Evolutionary conservation across 2,113 vertebrate species (phyloP), one percentile per base, ranked within the genome.

Genomic region (Enhydra lutris): DNA sequence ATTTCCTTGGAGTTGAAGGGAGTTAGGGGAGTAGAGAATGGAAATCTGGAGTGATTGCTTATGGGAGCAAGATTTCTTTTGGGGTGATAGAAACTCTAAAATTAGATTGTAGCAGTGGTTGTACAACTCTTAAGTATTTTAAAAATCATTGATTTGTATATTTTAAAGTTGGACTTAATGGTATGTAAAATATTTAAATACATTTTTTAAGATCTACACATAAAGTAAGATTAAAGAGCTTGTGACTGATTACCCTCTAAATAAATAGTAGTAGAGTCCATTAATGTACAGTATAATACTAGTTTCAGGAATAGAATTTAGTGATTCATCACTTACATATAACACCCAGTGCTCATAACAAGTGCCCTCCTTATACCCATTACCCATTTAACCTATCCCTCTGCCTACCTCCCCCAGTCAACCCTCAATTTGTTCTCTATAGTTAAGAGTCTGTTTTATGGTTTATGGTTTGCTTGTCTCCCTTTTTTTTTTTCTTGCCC

Each of bases 51-150:
- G 6, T 69, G 50, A 73, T 47, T 74, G 20, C 45, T 89, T 26
- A 80, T 73, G 84, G 36, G 36, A 89, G 57, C 31, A 69, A 50
- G 11, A 18, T 57, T 84, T 83, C 31, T 96, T 90, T 42, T 24
- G n/a, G 13, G 9, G 4, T 94, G n/a, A 91, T n/a, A 88, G 10
- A 95, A 89, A 76, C 88, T 61, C 50, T 92, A 82, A 89, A 83
- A 74, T 97, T 93, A 96, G 76, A 87, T 93, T 83, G 47, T 91
- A 57, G 42, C 34, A 59, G 12, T 95, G 36, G 29, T 78, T 88
- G 50, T 17, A 52, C 15, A 52, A 52, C 50, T 52, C 15, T 50
- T 50, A 69, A 94, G 57, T 65, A 67, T 42, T 52, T 50, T 85
- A 57, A 95, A 92, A 39, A 76, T 57, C 26, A 3, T 79, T 12